Evolutionary conservation across 1,140 invertebrate species (phyloP).

Genomic region (Oryzaephilus surinamensis): DNA sequence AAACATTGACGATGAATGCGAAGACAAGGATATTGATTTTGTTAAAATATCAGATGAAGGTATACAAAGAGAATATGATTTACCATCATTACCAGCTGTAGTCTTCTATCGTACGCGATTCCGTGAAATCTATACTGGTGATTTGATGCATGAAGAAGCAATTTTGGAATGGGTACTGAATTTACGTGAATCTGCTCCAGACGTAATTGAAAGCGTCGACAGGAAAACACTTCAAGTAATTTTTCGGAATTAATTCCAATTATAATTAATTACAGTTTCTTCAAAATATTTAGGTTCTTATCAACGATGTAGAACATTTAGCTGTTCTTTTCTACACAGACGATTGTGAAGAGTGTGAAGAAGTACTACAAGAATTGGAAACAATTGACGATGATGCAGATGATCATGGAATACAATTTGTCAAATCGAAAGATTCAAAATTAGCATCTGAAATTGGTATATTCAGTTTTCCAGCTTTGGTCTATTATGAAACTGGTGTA

Average conservation of each 20-base stretch:
- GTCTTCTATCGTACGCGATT: slow-evolving; percentile 87
- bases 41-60: slow-evolving; percentile 87
- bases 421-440: slow-evolving; percentile 84
- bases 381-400: slow-evolving; percentile 92
- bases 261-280: not conserved
- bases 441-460: slow-evolving; percentile 84
- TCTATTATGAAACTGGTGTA: slow-evolving; percentile 86
- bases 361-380: slow-evolving; percentile 79
- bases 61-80: slow-evolving; percentile 81
- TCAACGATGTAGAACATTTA: slow-evolving; percentile 82
- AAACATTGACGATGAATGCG: slow-evolving; percentile 90
- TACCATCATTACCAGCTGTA: slow-evolving; percentile 68
- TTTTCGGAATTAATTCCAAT: slow-evolving; percentile 1
- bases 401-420: slow-evolving; percentile 77
- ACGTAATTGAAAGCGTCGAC: slow-evolving; percentile 87
- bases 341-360: slow-evolving; percentile 70
- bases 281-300: slow-evolving; percentile 47
- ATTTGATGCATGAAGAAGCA: slow-evolving; percentile 84
- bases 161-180: slow-evolving; percentile 85
- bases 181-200: slow-evolving; percentile 70
- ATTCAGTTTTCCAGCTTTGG: slow-evolving; percentile 79
- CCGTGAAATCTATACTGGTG: slow-evolving; percentile 66
- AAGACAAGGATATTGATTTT: slow-evolving; percentile 85
- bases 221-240: slow-evolving; percentile 61
- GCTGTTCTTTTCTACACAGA: slow-evolving; percentile 90